Percentiles rank a stretch among this genome's conserved stretches.
phyloP scores from a whole-genome alignment of 2,113 vertebrate genomes.

The Drymodes brunneopygia region DNA sequence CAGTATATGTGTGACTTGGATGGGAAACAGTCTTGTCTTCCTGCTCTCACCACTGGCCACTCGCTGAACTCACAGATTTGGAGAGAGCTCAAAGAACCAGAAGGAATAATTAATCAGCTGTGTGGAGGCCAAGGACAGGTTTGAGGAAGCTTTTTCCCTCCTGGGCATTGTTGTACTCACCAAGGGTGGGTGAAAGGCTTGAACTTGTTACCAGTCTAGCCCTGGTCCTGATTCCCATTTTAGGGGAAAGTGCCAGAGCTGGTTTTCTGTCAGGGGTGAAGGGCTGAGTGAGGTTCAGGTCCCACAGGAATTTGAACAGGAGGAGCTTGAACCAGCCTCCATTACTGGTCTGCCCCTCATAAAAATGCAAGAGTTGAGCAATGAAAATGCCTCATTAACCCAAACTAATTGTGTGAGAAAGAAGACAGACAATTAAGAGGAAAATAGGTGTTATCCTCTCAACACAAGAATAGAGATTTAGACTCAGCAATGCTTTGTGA shows the following conservation, averaged over 20 bases:
- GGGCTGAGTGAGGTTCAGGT: not conserved
- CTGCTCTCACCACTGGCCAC: not conserved
- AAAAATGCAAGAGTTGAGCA: not conserved
- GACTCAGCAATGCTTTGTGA: not conserved
- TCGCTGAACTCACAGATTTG: not conserved
- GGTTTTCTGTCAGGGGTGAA: not conserved
- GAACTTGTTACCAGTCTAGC: not conserved
- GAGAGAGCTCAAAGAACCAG: not conserved
- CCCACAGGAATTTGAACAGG: not conserved
- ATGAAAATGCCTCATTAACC: not conserved
- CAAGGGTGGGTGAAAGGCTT: not conserved
- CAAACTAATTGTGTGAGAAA: not conserved
- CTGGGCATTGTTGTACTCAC: slow-evolving; percentile 31
- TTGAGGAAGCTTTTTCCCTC: slow-evolving; percentile 4
- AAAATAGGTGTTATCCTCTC: not conserved
- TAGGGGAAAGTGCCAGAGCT: not conserved
- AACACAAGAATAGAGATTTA: not conserved
- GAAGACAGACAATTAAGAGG: not conserved
- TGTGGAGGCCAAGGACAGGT: not conserved
- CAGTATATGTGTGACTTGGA: not conserved
- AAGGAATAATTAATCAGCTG: not conserved
- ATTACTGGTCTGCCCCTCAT: not conserved
- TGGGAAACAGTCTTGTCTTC: not conserved
- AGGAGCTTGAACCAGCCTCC: not conserved
- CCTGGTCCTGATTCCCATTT: not conserved